Evolutionary conservation across 2,888 invertebrate genomes (phyloP), one percentile per base, ranked within the genome.

Genomic region (Trachelus iudaicus): DNA sequence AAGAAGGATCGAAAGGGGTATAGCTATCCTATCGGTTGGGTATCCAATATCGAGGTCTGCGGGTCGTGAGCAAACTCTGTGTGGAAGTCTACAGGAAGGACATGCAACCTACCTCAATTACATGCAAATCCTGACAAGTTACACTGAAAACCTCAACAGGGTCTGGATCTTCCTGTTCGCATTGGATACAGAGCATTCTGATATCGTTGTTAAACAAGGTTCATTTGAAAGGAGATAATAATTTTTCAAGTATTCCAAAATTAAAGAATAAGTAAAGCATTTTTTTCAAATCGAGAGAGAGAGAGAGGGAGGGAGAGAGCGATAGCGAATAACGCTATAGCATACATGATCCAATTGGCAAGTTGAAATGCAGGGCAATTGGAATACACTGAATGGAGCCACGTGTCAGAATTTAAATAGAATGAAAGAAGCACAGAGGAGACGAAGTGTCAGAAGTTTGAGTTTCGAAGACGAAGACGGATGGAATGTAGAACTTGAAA

Each of bases 91-190:
- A 76, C 73, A 81, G 80, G 80, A 73, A 77, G 76, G 78, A 82
- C 82, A 79, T 80, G 85, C 79, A 79, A 80, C 77, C 83, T 80
- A 77, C 80, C 76, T 84, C 86, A 86, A 87, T 86, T 85, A 87
- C 81, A 86, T 87, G 86, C 87, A 86, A 87, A 87, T 87, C 82
- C 81, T 78, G 81, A 80, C 84, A 81, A 82, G 83, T 81, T 79
- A 75, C 76, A 77, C 73, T 74, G 80, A 82, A 83, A 84, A 84
- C 83, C 83, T 83, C 83, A 81, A 83, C 83, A 82, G 35, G 76
- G 73, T 69, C 69, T 69, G 40, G n/a, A 73, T 56, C 56, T 56
- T 56, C 23, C 23, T 6, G 40, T 56, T 56, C 23, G 40, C 23
- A 56, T 56, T 23, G 56, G 23, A 56, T 56, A 56, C 56, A 23